Conservation (phyloP, 64 coral and sea anemone genomes). For the Trachythela sp. region DNA sequence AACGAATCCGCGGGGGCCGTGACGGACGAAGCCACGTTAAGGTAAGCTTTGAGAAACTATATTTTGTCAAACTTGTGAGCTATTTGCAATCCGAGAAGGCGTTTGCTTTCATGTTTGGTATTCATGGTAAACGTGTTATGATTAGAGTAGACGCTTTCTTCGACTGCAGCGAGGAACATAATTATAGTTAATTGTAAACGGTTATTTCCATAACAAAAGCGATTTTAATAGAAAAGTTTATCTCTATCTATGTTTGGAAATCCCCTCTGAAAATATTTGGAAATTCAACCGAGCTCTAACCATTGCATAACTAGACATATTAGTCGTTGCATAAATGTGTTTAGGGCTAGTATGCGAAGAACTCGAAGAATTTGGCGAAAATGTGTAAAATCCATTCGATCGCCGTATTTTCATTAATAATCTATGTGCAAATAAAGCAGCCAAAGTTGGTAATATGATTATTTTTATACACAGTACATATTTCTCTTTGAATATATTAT, state of each 20-base stretch:
- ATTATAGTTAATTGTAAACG: background rate
- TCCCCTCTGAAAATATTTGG: background rate
- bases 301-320: too few relatives aligned
- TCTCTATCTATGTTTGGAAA: background rate
- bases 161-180: background rate
- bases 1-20: background rate
- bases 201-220: background rate
- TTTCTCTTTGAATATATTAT: background rate
- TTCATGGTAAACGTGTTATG: background rate
- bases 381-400: background rate
- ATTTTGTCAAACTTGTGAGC: background rate
- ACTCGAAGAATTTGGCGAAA: background rate
- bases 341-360: background rate
- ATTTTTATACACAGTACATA: background rate
- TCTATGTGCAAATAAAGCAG: constrained; percentile 3
- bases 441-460: background rate
- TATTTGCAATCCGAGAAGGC: background rate
- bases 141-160: background rate
- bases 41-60: background rate
- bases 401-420: background rate
- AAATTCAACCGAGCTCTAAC: background rate
- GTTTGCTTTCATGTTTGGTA: background rate
- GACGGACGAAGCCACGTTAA: background rate
- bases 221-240: background rate
- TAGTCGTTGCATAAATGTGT: background rate